Evolutionary conservation across 2,888 invertebrate genomes (phyloP).

Genomic region (Endotricha flammealis): DNA sequence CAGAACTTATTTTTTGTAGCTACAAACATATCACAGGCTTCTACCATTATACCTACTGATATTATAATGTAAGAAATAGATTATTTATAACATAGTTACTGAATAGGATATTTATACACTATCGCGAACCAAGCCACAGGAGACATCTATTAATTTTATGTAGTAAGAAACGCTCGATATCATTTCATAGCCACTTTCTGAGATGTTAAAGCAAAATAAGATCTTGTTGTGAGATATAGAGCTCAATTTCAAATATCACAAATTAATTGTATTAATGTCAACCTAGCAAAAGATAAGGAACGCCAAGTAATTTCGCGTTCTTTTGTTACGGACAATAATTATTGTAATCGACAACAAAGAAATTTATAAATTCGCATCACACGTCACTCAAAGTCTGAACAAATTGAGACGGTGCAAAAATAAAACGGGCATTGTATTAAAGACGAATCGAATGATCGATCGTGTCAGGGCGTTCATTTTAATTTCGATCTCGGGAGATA

Average conservation of each 20-base stretch:
- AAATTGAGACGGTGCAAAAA: slow-evolving; percentile 72
- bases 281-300: slow-evolving; percentile 1
- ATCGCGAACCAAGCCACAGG: too few relatives aligned
- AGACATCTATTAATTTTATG: too few relatives aligned
- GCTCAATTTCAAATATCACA: not conserved
- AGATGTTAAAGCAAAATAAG: not conserved
- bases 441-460: slow-evolving; percentile 74
- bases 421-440: slow-evolving; percentile 69
- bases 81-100: too few relatives aligned
- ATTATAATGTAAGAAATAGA: too few relatives aligned
- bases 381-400: slow-evolving; percentile 55
- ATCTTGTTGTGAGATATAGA: not conserved
- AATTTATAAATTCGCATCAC: slow-evolving; percentile 47
- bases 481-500: slow-evolving; percentile 72
- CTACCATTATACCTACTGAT: too few relatives aligned
- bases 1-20: too few relatives aligned
- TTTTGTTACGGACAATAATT: slow-evolving; percentile 34
- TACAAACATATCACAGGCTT: too few relatives aligned
- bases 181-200: too few relatives aligned
- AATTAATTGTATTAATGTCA: slow-evolving; percentile 1
- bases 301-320: slow-evolving; percentile 5
- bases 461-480: slow-evolving; percentile 71
- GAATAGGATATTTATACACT: too few relatives aligned
- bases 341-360: slow-evolving; percentile 38
- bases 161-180: too few relatives aligned